These are phyloP conservation scores for Lemur catta DNA, from an alignment of 2,797 vertebrate species.

Conservation along the genomic window DNA sequence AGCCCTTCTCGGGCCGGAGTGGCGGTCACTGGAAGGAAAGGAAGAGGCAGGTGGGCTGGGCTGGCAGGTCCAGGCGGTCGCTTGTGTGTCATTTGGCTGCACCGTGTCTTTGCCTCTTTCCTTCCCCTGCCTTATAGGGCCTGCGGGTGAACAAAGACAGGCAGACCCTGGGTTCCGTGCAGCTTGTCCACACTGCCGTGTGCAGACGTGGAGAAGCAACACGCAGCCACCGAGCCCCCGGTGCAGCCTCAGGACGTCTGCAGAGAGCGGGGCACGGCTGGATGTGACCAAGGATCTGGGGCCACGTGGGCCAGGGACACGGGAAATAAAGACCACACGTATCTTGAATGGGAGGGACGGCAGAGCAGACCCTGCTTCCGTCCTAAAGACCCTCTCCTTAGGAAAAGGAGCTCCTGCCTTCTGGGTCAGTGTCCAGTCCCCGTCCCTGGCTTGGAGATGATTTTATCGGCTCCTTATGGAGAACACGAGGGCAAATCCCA, in stretches of 20 bases:
- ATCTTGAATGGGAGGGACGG: neutral
- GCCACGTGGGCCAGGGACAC: too few species aligned
- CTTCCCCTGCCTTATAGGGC: slow-evolving; percentile 83
- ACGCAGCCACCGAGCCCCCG: slow-evolving; percentile 77
- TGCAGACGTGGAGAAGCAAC: slow-evolving; percentile 96
- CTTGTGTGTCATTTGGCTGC: accelerated
- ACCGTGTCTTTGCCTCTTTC: neutral
- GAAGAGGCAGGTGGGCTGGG: neutral
- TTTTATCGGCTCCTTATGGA: neutral
- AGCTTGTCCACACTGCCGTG: slow-evolving; percentile 95
- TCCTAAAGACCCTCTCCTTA: neutral
- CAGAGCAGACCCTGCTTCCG: neutral
- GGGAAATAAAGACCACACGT: neutral
- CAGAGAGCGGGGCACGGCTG: accelerated
- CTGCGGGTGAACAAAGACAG: slow-evolving; percentile 96
- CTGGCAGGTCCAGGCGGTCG: accelerated
- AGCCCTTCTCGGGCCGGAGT: neutral
- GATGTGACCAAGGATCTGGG: neutral
- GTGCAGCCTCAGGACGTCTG: accelerated
- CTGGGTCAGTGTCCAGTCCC: neutral
- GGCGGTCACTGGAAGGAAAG: neutral
- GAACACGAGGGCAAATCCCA: neutral
- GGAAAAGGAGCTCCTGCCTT: neutral
- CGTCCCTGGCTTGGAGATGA: neutral
- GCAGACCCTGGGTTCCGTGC: slow-evolving; percentile 85